These are phyloP conservation scores for Enteromius viviparus DNA, from an alignment of 2,797 vertebrate species.

Conservation along the genomic window DNA sequence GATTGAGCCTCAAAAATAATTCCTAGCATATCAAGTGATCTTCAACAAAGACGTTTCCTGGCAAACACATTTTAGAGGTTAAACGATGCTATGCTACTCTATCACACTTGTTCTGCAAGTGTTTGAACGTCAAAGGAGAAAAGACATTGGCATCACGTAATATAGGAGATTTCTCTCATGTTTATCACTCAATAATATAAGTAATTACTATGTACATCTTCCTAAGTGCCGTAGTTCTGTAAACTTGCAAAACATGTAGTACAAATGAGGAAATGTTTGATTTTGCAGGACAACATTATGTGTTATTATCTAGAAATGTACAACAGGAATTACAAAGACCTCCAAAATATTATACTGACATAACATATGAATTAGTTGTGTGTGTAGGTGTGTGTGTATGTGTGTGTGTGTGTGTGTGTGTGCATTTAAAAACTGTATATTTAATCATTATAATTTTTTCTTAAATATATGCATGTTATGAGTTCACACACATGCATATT, in stretches of 20 bases:
- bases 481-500: too few relatives aligned
- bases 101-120: background rate
- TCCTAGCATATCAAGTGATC: background rate
- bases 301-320: background rate
- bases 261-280: background rate
- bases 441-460: too few relatives aligned
- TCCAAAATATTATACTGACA: background rate
- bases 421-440: too few relatives aligned
- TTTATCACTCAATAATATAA: background rate
- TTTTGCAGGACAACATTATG: background rate
- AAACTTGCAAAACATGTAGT: background rate
- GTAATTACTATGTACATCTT: background rate
- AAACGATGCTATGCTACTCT: background rate
- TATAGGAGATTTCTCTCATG: background rate
- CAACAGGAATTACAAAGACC: background rate
- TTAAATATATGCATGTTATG: too few relatives aligned
- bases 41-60: background rate
- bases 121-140: background rate
- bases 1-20: background rate
- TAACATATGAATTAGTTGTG: background rate
- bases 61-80: background rate
- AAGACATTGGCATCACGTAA: background rate
- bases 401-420: background rate
- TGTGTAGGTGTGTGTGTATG: background rate
- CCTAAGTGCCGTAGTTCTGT: background rate